A percentile compares a stretch with the other conserved stretches of the same genome.
Evolutionary conservation across 2,888 invertebrate genomes (phyloP).

Genomic region (Diplolepis rosae): DNA sequence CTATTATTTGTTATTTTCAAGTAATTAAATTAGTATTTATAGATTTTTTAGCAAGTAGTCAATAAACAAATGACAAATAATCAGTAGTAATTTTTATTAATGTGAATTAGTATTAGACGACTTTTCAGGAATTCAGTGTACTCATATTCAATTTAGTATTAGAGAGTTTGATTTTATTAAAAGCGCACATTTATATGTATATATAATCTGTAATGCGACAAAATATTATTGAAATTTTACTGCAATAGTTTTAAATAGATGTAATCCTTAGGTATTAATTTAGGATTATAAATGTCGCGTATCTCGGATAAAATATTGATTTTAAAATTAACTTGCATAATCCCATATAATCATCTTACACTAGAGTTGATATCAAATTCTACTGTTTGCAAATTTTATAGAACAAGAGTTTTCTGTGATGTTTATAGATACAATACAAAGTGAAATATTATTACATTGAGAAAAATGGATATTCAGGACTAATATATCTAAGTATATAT

Average conservation of each 20-base stretch:
- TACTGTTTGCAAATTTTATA: not conserved
- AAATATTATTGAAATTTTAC: not conserved
- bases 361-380: not conserved
- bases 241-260: not conserved
- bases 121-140: too few relatives aligned
- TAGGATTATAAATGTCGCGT: not conserved
- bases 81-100: too few relatives aligned
- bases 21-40: too few relatives aligned
- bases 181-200: too few relatives aligned
- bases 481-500: too few relatives aligned
- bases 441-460: not conserved
- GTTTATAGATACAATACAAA: not conserved
- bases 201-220: not conserved
- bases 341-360: not conserved
- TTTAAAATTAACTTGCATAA: not conserved
- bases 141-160: too few relatives aligned
- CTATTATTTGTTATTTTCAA: too few relatives aligned
- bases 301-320: not conserved
- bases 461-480: not conserved
- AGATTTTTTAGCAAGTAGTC: too few relatives aligned
- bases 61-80: too few relatives aligned
- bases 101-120: too few relatives aligned
- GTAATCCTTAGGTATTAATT: not conserved
- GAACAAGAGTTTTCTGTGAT: too few relatives aligned
- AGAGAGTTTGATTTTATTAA: too few relatives aligned